These are phyloP conservation scores for Cardiocondyla obscurior DNA, from an alignment of 1,140 invertebrate genomes.

Conservation along the genomic window DNA sequence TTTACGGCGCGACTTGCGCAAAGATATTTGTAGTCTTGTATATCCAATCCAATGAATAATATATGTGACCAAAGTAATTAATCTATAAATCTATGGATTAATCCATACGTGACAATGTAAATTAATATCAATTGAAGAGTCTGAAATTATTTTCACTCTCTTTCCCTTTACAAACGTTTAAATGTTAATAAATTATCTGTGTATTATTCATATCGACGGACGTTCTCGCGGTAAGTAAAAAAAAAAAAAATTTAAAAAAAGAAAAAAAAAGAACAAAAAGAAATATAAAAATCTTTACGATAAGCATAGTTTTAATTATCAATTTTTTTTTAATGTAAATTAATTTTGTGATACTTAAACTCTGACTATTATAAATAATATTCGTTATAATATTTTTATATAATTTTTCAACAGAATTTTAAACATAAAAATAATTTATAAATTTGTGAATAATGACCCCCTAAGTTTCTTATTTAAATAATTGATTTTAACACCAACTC, in stretches of 20 bases:
- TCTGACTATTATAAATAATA: background rate
- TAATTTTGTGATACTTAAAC: background rate
- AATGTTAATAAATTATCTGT: conserved; percentile 18
- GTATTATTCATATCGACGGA: background rate
- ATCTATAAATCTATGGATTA: conserved; percentile 31
- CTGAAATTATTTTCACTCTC: background rate
- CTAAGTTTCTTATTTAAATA: background rate
- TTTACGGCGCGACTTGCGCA: conserved; percentile 28
- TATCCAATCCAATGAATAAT: conserved; percentile 43
- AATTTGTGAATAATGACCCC: background rate
- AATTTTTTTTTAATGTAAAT: background rate
- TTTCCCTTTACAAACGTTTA: conserved; percentile 1
- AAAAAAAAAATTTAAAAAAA: background rate
- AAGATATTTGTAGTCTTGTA: conserved; percentile 46
- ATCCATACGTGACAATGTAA: conserved; percentile 4
- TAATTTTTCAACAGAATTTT: too few species aligned
- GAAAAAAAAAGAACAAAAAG: background rate
- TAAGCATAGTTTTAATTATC: background rate
- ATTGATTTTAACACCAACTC: background rate
- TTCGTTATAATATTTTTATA: too few species aligned
- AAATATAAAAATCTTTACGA: background rate
- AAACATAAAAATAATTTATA: background rate
- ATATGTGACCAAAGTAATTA: conserved; percentile 54
- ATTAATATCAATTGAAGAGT: conserved; percentile 12
- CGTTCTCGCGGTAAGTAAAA: background rate